Evolutionary conservation across 2,888 invertebrate genomes (phyloP), one percentile per base, ranked within the genome.

Genomic region (Pegoplata infirma): DNA sequence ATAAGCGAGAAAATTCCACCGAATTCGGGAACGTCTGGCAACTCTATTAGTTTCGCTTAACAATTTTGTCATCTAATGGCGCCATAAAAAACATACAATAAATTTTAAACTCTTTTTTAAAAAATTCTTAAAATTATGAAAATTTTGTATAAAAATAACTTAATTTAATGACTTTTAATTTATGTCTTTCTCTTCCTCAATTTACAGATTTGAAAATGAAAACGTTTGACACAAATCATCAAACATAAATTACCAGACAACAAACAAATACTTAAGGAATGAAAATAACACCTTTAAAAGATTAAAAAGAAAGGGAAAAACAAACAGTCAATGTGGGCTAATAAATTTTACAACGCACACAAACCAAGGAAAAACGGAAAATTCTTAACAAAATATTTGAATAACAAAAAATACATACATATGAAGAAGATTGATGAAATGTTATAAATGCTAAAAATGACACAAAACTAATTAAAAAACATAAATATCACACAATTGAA

Each of bases 201-300:
- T 69, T 79, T 71, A 63, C 51, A 79, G 79, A 79, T 76, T 72
- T 72, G 51, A 79, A 76, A 75, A 63, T 63, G 56, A 66, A 67
- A 67, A 51, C 68, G 3, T 40, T 63, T 63, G 67, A 71, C 17
- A 56, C 66, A 40, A 19, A 51, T 49, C 25, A 36, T 36, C 32
- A 63, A 63, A 40, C 23, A 75, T 75, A 68, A 75, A 73, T 58
- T 21, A 68, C 23, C 21, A n/a, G 17, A 10, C 3, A 36, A 25
- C 1, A 36, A 36, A 47, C 19, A 46, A 23, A 53, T 3, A 1
- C 7, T 2, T 51, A n/a, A 14, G 7, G 5, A 51, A 25, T 7
- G n/a, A 14, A 56, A 46, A 12, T 46, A 19, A 66, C 49, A 58
- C 8, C 56, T 40, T 51, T 44, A 17, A 44, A n/a, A n/a, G n/a